phyloP scores from a whole-genome alignment of 2,113 vertebrate genomes.

The Talpa occidentalis region DNA sequence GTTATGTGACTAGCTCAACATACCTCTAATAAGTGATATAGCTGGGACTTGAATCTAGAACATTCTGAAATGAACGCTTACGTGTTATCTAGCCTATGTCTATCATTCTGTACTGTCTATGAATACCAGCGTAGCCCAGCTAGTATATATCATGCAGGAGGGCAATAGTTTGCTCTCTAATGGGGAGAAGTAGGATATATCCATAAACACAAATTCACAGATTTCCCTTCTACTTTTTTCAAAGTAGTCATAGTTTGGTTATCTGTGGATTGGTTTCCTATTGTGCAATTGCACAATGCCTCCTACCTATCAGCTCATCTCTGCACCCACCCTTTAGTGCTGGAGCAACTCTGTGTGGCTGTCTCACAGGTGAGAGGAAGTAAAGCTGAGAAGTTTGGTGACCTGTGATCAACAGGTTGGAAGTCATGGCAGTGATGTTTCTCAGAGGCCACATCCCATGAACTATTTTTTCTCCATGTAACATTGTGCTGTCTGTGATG shows the following conservation, averaged over 20 bases:
- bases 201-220: neutral
- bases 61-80: neutral
- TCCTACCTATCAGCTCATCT: neutral
- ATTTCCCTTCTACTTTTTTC: neutral
- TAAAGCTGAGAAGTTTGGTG: neutral
- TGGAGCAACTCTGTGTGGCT: neutral
- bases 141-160: neutral
- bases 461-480: neutral
- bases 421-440: neutral
- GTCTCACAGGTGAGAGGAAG: neutral
- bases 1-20: neutral
- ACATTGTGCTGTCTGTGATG: neutral
- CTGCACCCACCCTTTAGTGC: neutral
- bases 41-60: neutral
- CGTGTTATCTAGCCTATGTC: neutral
- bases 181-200: neutral
- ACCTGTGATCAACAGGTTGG: neutral
- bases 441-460: neutral
- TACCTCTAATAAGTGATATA: neutral
- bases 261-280: neutral
- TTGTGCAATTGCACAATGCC: neutral
- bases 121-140: neutral
- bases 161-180: neutral
- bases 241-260: neutral
- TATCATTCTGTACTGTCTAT: neutral